Evolutionary conservation across 2,113 vertebrate genomes (phyloP).

Genomic region (Sphyrna mokarran): DNA sequence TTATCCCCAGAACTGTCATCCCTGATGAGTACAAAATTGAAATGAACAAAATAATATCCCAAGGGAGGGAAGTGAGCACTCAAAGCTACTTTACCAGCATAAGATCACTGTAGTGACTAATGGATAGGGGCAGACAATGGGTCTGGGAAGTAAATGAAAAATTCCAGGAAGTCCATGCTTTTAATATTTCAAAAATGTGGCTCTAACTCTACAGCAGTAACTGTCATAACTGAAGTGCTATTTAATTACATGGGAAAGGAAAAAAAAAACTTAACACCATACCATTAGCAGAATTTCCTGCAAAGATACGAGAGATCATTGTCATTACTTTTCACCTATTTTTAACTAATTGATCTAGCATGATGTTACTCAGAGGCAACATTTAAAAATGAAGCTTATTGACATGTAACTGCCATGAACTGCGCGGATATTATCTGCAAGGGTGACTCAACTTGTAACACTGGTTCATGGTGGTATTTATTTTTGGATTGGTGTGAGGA

Average conservation of each 20-base stretch:
- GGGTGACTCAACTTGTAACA: no score
- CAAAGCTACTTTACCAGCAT: not conserved
- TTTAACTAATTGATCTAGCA: not conserved
- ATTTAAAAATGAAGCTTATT: not conserved
- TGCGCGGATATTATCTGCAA: no score
- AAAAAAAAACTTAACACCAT: not conserved
- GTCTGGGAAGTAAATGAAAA: slow-evolving; percentile 16
- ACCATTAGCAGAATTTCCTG: not conserved
- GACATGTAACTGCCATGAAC: not conserved
- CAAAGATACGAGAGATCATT: not conserved
- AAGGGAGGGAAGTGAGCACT: slow-evolving; percentile 8
- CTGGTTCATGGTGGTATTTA: no score
- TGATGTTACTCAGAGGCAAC: not conserved
- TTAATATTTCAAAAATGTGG: not conserved
- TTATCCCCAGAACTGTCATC: not conserved
- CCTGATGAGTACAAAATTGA: not conserved
- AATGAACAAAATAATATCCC: slow-evolving; percentile 3
- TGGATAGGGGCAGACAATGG: not conserved
- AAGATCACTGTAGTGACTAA: slow-evolving; percentile 6
- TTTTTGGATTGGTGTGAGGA: no score
- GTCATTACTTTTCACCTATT: not conserved
- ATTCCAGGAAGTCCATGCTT: not conserved
- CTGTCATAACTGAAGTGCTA: not conserved
- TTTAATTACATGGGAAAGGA: not conserved
- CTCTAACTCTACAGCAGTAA: not conserved